Evolutionary conservation across 1,140 invertebrate genomes (phyloP), one percentile per base, ranked within the genome.

Genomic region (Drosophila suzukii): DNA sequence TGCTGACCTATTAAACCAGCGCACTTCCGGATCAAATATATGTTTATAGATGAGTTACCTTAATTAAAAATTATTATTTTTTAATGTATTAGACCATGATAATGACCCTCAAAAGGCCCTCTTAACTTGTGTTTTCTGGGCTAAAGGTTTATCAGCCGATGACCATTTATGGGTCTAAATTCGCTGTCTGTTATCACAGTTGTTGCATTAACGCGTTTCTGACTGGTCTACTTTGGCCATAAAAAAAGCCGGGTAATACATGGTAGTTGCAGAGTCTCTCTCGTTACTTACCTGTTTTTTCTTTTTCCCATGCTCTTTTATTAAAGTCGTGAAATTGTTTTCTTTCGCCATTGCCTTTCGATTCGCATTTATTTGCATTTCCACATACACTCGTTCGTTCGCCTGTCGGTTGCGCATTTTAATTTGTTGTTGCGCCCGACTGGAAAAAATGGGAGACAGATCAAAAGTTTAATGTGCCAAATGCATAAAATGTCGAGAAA

Each of bases 391-490:
- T 39, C 51, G 38, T 57, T 36, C 12, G 50, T 24, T 41, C 27
- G 63, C 43, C 24, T 39, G 51, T 41, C 51, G 41, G 36, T 57
- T 57, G 44, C 66, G 51, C 67, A 71, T 71, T 71, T 71, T 71
- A 58, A 58, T 63, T 63, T 63, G 44, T 55, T 63, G 60, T 63
- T 44, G 10, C 32, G 32, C 30, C 32, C 58, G 13, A 49, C 65
- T 68, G 65, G 65, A 68, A 27, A 15, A 17, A 53, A 38, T 27
- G 34, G 36, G 32, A 76, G 83, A 56, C 44, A 53, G 50, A 83
- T 73, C 70, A 75, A 81, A 81, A 78, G 82, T 81, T 81, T 49
- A 84, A 81, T 78, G 82, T 85, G 78, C 78, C 83, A 86, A 68
- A 82, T 85, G 82, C 82, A 88, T 82, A 82, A 86, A 75, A 67